Evolutionary conservation across 2,888 invertebrate genomes (phyloP).

Genomic region (Drosophila mercatorum): DNA sequence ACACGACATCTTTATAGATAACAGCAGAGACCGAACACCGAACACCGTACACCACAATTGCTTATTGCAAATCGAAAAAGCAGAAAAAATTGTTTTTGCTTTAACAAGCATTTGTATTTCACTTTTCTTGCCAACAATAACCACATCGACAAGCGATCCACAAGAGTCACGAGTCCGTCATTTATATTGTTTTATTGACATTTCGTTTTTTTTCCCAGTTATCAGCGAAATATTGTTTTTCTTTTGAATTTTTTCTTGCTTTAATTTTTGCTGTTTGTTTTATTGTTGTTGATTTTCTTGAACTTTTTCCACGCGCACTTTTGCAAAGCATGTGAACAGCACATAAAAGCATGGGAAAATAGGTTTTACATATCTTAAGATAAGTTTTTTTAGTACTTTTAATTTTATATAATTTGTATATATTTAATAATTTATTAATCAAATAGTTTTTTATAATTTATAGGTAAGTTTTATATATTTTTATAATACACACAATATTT

Average conservation of each 20-base stretch:
- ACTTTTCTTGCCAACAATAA: slow-evolving; percentile 40
- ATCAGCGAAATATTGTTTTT: slow-evolving; percentile 58
- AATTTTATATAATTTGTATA: no score
- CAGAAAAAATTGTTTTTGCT: slow-evolving; percentile 22
- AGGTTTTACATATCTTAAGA: no score
- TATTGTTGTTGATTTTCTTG: slow-evolving; percentile 18
- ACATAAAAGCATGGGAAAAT: no score
- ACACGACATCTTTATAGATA: slow-evolving; percentile 53
- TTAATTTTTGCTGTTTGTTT: slow-evolving; percentile 14
- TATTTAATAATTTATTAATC: no score
- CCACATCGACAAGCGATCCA: slow-evolving; percentile 35
- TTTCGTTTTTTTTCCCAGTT: slow-evolving; percentile 51
- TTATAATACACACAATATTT: no score
- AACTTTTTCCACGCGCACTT: slow-evolving; percentile 7
- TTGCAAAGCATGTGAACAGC: background rate
- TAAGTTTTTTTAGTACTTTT: no score
- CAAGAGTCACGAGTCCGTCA: slow-evolving; percentile 75
- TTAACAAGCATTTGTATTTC: slow-evolving; percentile 35
- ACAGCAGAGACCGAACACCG: slow-evolving; percentile 31
- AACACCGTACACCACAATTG: slow-evolving; percentile 54
- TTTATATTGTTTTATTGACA: slow-evolving; percentile 78
- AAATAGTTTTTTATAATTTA: no score
- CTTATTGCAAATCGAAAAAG: slow-evolving; percentile 47
- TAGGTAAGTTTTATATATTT: no score
- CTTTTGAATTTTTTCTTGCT: background rate